These are phyloP conservation scores for Caenorhabditis japonica DNA, from an alignment of 2,888 invertebrate genomes.

Conservation along the genomic window DNA sequence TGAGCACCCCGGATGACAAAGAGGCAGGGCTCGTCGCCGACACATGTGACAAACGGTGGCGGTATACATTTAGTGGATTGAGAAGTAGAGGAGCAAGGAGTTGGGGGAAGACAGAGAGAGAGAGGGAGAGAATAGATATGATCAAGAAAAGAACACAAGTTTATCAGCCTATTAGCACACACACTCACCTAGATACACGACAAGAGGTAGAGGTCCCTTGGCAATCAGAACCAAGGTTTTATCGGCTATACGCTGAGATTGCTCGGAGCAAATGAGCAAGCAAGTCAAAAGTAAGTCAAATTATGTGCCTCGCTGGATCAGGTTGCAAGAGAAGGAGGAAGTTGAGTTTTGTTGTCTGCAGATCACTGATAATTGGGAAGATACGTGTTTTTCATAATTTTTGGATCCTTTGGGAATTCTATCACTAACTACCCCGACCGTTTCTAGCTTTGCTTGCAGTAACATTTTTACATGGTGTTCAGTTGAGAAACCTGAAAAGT, in stretches of 20 bases:
- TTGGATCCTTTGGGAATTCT: too few relatives aligned
- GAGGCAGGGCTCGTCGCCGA: conserved; percentile 39
- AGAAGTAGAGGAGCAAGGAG: conserved; percentile 21
- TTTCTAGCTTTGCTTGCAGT: too few relatives aligned
- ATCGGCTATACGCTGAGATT: conserved; percentile 16
- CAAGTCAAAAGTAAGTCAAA: neutral
- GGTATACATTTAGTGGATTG: conserved; percentile 16
- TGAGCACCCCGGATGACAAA: conserved; percentile 33
- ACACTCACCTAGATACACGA: too few relatives aligned
- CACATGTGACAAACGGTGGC: conserved; percentile 46
- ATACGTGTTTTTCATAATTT: too few relatives aligned
- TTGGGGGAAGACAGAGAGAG: conserved; percentile 5
- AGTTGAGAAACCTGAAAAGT: too few relatives aligned
- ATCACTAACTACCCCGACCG: too few relatives aligned
- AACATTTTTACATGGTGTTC: too few relatives aligned
- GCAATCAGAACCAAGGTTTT: conserved; percentile 46
- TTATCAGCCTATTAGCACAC: conserved; percentile 31
- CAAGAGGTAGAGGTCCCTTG: conserved; percentile 3
- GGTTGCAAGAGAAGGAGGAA: too few relatives aligned
- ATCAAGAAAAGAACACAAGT: conserved; percentile 29
- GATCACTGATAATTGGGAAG: too few relatives aligned
- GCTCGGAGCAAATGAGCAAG: conserved; percentile 2
- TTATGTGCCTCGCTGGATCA: conserved; percentile 12
- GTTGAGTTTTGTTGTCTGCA: too few relatives aligned
- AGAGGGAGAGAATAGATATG: conserved; percentile 6